Conservation (phyloP, 2,113 vertebrate species). For the Gymnogyps californianus region DNA sequence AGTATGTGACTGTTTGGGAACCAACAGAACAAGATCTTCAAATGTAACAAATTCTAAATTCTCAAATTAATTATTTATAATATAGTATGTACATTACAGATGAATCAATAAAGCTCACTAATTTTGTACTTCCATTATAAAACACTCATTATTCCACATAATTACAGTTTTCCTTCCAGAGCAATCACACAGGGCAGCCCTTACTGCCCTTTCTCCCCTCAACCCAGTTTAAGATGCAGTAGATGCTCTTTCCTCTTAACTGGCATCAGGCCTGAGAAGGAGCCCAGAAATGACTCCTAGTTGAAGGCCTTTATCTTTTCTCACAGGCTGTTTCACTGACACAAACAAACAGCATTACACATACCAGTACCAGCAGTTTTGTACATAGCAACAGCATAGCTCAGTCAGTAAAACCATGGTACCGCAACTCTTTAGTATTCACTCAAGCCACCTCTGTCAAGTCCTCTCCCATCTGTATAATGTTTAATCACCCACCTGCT, state of each 20-base stretch:
- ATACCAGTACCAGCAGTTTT: not conserved
- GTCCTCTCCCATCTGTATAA: not conserved
- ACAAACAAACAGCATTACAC: not conserved
- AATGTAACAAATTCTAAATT: not conserved
- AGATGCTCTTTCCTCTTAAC: not conserved
- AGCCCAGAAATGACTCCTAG: not conserved
- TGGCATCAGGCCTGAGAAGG: not conserved
- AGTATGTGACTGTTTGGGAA: not conserved
- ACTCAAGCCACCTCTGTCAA: not conserved
- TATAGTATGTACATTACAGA: not conserved
- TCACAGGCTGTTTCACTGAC: not conserved
- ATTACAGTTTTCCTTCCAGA: not conserved
- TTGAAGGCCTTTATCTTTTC: not conserved
- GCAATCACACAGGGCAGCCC: not conserved
- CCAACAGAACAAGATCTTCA: not conserved
- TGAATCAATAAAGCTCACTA: not conserved
- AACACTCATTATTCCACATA: not conserved
- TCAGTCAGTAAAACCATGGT: not conserved
- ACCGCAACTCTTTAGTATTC: not conserved
- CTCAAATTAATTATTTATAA: not conserved
- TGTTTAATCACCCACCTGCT: not conserved
- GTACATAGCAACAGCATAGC: not conserved
- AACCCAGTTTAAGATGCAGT: not conserved
- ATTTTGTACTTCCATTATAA: not conserved
- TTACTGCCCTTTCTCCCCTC: not conserved